Evolutionary conservation across 2,888 invertebrate genomes (phyloP), one percentile per base, ranked within the genome.

Genomic region (Morpho achilles): DNA sequence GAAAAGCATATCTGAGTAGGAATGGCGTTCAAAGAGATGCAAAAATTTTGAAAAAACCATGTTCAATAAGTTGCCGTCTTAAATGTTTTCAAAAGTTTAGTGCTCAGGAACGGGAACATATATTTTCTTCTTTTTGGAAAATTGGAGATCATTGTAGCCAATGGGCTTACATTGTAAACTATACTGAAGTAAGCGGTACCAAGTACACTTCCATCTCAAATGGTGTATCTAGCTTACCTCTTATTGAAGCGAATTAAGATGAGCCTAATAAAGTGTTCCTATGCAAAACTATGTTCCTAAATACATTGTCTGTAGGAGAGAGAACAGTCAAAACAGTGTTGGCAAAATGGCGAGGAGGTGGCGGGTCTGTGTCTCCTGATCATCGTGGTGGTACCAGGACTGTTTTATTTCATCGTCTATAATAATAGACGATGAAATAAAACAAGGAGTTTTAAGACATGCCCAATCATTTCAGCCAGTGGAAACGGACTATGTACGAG

Each of bases 391-490:
- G 48, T 43, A 22, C 48, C 41, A 54, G 43, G 43, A 8, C 7
- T 54, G 7, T 54, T 23, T n/a, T n/a, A n/a, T n/a, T n/a, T n/a
- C n/a, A n/a, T n/a, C n/a, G n/a, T n/a, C n/a, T n/a, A n/a, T n/a
- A n/a, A 8, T 48, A 1, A 49, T 54, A 10, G 47, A 42, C 22
- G 54, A 54, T 10, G 47, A 54, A 16, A 42, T 48, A 7, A 56
- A 56, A 56, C 56, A 56, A 22, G 50, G 56, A 44, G 46, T 56
- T 8, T 43, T 56, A 50, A 44, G 16, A 16, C 56, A 56, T 50
- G 22, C 45, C 6, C 9, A 47, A 53, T 46, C 53, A 3, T 46
- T 50, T 44, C 56, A 50, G 32, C 50, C 50, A 8, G 45, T 50
- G 32, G 40, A 56, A 40, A 50, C 50, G 8, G 44, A 56, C 16